A percentile compares a stretch with the other conserved stretches of the same genome.
Evolutionary conservation across 2,113 vertebrate species (phyloP).

Genomic region (Caretta caretta): DNA sequence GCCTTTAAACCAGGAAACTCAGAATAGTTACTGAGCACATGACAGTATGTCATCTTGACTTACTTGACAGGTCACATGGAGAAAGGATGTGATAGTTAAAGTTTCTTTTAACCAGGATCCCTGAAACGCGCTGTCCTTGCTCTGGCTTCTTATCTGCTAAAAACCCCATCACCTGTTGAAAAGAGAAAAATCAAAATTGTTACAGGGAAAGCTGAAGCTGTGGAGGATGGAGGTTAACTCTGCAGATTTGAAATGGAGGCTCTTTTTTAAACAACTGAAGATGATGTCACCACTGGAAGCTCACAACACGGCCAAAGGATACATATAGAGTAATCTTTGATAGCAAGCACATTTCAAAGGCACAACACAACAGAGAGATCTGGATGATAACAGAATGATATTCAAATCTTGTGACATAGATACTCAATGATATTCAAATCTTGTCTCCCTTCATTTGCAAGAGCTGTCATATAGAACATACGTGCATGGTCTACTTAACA

Average conservation of each 20-base stretch:
- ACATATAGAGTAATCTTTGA: too few relatives aligned
- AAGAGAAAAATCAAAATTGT: not conserved
- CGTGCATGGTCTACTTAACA: too few relatives aligned
- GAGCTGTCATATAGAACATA: too few relatives aligned
- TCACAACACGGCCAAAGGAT: too few relatives aligned
- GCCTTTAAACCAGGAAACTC: not conserved
- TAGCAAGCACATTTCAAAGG: too few relatives aligned
- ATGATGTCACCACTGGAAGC: too few relatives aligned
- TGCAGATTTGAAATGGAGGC: not conserved
- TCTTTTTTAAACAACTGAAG: too few relatives aligned
- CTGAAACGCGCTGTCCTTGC: constrained; percentile 94
- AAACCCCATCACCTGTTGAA: constrained; percentile 92
- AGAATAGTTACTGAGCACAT: not conserved
- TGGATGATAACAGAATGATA: too few relatives aligned
- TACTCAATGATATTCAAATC: too few relatives aligned
- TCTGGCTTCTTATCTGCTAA: constrained; percentile 94
- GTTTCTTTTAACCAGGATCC: constrained; percentile 96
- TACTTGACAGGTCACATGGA: constrained; percentile 94
- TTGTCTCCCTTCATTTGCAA: too few relatives aligned
- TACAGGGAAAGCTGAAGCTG: not conserved
- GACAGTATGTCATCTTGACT: constrained; percentile 63
- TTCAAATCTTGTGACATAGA: too few relatives aligned
- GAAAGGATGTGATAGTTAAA: constrained; percentile 98
- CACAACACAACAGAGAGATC: too few relatives aligned
- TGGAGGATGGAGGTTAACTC: not conserved